These are phyloP conservation scores for Chaetops frenatus DNA, from an alignment of 2,113 vertebrate species.

Conservation along the genomic window DNA sequence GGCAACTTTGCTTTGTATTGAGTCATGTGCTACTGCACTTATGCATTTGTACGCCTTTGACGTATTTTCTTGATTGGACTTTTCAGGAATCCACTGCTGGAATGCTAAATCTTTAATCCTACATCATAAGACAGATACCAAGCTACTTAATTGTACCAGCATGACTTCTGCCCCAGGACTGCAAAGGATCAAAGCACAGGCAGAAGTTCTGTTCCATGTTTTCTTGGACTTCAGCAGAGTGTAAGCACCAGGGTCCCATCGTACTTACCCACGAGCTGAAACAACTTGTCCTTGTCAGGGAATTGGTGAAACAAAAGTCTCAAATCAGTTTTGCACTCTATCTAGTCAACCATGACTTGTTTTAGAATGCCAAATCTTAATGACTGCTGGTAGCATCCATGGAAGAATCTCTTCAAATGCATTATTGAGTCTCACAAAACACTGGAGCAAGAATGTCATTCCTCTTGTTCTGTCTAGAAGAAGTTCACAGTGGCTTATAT, in stretches of 20 bases:
- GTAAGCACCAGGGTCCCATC: neutral
- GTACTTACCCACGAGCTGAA: neutral
- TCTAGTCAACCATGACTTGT: neutral
- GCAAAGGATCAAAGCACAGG: neutral
- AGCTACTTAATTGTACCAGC: constrained; percentile 21
- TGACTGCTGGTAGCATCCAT: neutral
- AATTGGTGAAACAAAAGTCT: neutral
- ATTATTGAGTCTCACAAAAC: neutral
- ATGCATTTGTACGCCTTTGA: neutral
- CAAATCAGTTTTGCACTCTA: neutral
- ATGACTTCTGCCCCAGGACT: constrained; percentile 9
- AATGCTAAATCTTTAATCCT: constrained; percentile 21
- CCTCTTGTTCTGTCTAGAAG: neutral
- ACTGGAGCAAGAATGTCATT: neutral
- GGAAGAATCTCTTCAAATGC: neutral
- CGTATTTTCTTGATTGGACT: neutral
- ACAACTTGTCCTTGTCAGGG: neutral
- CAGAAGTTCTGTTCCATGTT: neutral
- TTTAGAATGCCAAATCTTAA: neutral
- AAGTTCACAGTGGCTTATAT: neutral
- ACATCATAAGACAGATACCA: neutral
- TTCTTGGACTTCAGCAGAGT: neutral
- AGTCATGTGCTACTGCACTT: neutral
- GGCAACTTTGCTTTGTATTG: neutral
- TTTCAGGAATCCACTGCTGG: neutral